Conservation (phyloP, 2,113 vertebrate genomes). For the Peromyscus leucopus region DNA sequence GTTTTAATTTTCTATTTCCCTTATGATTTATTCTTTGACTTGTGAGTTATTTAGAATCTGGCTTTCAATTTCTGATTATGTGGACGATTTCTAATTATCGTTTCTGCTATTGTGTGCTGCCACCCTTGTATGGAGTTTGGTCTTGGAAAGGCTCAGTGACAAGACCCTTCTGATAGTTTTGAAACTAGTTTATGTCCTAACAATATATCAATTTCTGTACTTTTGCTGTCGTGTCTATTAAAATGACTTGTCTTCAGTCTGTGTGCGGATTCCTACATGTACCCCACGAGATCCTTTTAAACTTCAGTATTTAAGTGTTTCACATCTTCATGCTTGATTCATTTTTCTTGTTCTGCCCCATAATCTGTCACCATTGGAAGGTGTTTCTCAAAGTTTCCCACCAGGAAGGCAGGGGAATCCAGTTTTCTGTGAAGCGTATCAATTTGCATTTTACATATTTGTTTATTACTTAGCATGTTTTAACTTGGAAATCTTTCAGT, state of each 20-base stretch:
- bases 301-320: background rate
- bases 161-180: background rate
- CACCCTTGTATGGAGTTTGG: background rate
- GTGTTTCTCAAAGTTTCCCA: background rate
- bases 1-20: background rate
- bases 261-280: background rate
- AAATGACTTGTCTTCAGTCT: background rate
- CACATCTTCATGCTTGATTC: background rate
- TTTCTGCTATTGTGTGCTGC: background rate
- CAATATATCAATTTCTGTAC: background rate
- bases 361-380: background rate
- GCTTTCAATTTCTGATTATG: background rate
- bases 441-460: background rate
- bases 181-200: background rate
- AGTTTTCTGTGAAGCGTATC: background rate
- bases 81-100: background rate
- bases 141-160: background rate
- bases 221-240: background rate
- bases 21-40: background rate
- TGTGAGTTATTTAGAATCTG: background rate
- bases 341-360: background rate
- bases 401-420: background rate
- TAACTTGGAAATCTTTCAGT: background rate
- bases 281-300: background rate
- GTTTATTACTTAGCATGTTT: background rate